Evolutionary conservation across 1,140 invertebrate genomes (phyloP).

Genomic region (Camponotus pennsylvanicus): DNA sequence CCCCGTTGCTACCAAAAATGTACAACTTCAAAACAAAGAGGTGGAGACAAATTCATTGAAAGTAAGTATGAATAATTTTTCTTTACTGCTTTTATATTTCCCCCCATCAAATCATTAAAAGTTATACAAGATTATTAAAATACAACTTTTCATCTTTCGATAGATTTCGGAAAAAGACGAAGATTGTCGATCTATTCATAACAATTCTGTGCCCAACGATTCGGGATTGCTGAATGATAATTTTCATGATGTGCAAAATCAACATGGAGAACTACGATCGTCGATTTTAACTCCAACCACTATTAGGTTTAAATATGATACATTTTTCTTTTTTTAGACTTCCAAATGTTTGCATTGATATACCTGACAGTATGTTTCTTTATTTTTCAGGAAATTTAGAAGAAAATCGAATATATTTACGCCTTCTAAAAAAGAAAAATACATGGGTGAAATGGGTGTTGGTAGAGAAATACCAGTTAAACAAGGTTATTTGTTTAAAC

Average conservation of each 20-base stretch:
- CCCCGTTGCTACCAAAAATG: constrained; percentile 79
- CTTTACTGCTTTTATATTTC: neutral
- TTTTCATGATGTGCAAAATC: constrained; percentile 84
- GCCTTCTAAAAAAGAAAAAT: constrained; percentile 95
- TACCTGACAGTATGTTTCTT: constrained; percentile 57
- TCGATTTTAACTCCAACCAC: constrained; percentile 84
- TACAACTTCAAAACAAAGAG: constrained; percentile 81
- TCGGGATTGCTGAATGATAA: constrained; percentile 78
- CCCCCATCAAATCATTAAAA: neutral
- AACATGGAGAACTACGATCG: constrained; percentile 81
- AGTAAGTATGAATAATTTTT: constrained; percentile 66
- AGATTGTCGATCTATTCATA: constrained; percentile 79
- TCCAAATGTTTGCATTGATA: neutral
- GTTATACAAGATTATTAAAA: neutral
- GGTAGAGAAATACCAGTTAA: constrained; percentile 98
- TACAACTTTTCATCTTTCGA: constrained; percentile 25
- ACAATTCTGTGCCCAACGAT: constrained; percentile 79
- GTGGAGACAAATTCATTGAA: constrained; percentile 81
- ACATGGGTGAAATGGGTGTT: constrained; percentile 94
- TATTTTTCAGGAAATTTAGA: constrained; percentile 91
- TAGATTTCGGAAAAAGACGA: constrained; percentile 83
- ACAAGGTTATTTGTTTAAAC: constrained; percentile 98
- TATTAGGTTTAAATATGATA: constrained; percentile 75
- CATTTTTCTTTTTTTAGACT: neutral
- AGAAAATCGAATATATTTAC: constrained; percentile 98